Evolutionary conservation across 1,140 invertebrate genomes (phyloP).

Genomic region (Conus betulinus): DNA sequence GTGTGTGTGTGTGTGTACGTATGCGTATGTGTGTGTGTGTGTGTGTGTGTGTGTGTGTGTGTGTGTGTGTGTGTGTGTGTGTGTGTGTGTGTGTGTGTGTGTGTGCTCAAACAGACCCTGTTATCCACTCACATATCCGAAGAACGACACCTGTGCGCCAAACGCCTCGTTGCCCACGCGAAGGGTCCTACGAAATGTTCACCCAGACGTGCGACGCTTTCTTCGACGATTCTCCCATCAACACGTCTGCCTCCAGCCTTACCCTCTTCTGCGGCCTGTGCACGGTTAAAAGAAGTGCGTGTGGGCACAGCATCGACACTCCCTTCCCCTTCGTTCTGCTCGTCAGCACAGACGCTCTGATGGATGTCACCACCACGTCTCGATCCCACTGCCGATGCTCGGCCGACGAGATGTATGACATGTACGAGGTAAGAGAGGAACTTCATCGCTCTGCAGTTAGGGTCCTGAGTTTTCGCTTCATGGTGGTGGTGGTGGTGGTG

Average conservation of each 20-base stretch:
- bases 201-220: not conserved
- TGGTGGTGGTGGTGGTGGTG: not conserved
- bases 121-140: not conserved
- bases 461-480: not conserved
- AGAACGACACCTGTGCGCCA: not conserved
- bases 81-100: too few relatives aligned
- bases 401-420: not conserved
- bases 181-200: not conserved
- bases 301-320: not conserved
- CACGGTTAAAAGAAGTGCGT: too few relatives aligned
- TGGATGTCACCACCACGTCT: not conserved
- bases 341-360: not conserved
- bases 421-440: constrained; percentile 5
- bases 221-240: not conserved
- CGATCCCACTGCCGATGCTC: not conserved
- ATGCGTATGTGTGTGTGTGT: too few relatives aligned
- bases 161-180: not conserved
- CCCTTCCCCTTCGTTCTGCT: constrained; percentile 16
- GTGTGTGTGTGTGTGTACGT: too few relatives aligned
- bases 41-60: too few relatives aligned
- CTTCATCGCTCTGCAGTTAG: too few relatives aligned
- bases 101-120: too few relatives aligned
- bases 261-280: not conserved
- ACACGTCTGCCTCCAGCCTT: not conserved
- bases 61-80: too few relatives aligned